A percentile compares a stretch with the other conserved stretches of the same genome.
phyloP scores from a whole-genome alignment of 1,140 invertebrate genomes.

The Heliconius eleuchia region DNA sequence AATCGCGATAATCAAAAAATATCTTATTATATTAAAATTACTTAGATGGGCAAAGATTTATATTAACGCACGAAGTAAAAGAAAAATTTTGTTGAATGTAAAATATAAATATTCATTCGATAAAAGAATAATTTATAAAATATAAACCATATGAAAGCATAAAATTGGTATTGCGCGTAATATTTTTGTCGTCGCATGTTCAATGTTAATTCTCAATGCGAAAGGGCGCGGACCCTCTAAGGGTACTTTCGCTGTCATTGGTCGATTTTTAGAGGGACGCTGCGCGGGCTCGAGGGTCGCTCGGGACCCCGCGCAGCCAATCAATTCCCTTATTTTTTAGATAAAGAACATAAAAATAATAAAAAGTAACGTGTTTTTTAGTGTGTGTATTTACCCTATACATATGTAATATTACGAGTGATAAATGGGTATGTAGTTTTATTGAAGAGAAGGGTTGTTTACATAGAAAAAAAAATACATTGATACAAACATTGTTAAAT shows the following conservation, averaged over 20 bases:
- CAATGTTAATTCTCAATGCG: slow-evolving; percentile 30
- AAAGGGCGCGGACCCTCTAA: slow-evolving; percentile 68
- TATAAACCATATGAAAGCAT: slow-evolving; percentile 20
- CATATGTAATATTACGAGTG: slow-evolving; percentile 38
- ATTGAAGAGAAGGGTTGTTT: not conserved
- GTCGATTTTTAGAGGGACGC: slow-evolving; percentile 60
- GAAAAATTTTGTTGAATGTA: no score
- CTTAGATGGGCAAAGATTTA: no score
- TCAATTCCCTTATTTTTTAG: slow-evolving; percentile 78
- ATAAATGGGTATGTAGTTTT: slow-evolving; percentile 13
- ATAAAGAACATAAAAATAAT: slow-evolving; percentile 70
- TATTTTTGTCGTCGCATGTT: slow-evolving; percentile 28
- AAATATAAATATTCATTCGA: not conserved
- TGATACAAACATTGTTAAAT: not conserved
- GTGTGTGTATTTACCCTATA: slow-evolving; percentile 51
- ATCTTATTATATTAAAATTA: no score
- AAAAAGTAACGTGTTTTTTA: slow-evolving; percentile 65
- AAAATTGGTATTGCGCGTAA: slow-evolving; percentile 26
- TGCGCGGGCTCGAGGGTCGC: slow-evolving; percentile 55
- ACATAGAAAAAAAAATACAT: not conserved
- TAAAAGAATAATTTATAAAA: not conserved
- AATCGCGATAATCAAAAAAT: no score
- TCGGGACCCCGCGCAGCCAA: slow-evolving; percentile 65
- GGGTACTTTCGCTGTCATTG: slow-evolving; percentile 52
- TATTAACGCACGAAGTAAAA: no score